A percentile compares a stretch with the other conserved stretches of the same genome.
Evolutionary conservation across 1,140 invertebrate genomes (phyloP).

Genomic region (Papilio glaucus): DNA sequence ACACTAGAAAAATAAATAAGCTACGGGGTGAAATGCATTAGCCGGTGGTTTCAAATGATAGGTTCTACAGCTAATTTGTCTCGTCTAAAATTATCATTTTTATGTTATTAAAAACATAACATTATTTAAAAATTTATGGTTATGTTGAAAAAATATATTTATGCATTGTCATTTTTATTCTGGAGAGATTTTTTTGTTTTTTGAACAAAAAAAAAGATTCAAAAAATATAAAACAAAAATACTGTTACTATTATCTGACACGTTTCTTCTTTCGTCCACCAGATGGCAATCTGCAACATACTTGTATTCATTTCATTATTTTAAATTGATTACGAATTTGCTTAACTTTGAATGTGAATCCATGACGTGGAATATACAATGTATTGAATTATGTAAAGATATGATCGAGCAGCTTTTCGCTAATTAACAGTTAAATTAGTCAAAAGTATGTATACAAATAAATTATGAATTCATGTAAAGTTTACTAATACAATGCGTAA

Average conservation of each 20-base stretch:
- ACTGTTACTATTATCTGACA: slow-evolving; percentile 42
- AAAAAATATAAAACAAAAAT: neutral
- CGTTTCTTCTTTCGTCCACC: slow-evolving; percentile 57
- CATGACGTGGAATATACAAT: slow-evolving; percentile 27
- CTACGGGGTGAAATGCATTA: slow-evolving; percentile 41
- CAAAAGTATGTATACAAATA: neutral
- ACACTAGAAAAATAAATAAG: slow-evolving; percentile 45
- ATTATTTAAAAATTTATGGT: neutral
- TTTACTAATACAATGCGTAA: neutral
- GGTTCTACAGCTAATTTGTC: neutral
- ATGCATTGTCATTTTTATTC: neutral
- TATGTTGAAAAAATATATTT: neutral
- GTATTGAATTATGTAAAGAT: slow-evolving; percentile 13
- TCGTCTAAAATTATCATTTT: neutral
- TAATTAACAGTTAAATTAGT: neutral
- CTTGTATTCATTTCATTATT: slow-evolving; percentile 38
- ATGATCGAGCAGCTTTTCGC: neutral
- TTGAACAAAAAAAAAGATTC: neutral
- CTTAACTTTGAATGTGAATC: neutral
- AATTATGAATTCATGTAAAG: neutral
- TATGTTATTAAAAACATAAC: neutral
- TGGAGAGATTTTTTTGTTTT: neutral
- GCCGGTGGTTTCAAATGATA: slow-evolving; percentile 11
- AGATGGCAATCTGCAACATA: slow-evolving; percentile 70
- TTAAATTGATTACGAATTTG: slow-evolving; percentile 12